Evolutionary conservation across 2,113 vertebrate species (phyloP), one percentile per base, ranked within the genome.

Genomic region (cat (Felis catus)): DNA sequence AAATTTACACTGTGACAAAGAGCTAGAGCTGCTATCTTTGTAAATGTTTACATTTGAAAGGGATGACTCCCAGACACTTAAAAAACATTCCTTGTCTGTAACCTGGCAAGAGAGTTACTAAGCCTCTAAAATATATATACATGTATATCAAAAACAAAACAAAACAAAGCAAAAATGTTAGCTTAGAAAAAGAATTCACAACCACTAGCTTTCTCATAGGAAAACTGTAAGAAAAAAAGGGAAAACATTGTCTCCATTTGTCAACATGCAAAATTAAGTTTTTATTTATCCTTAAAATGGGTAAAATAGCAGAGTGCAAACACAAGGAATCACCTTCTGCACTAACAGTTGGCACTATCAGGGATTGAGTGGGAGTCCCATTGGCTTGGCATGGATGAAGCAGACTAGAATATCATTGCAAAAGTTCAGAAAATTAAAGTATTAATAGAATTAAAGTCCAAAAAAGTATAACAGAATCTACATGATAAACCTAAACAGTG

Each of bases 241-340:
- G 11, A 45, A 78, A 48, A 76, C 33, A 66, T 8, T 70, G 14
- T 68, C 8, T 71, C 29, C 3, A 55, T 68, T 76, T 78, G 15
- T 2, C 21, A 93, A 71, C 33, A 93, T n/a, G 41, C 7, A 96
- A 93, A 96, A 79, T 78, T 84, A 68, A 55, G 73, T 58, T 89
- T 96, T 63, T 79, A 41, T 73, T 83, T 89, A 78, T 70, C 39
- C 1, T 89, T 89, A 93, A 61, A 78, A 61, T 21, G 3, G 33
- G 14, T 58, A 58, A 65, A 93, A 83, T 58, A 92, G 3, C 12
- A 41, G 39, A 61, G 31, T 61, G 2, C 19, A 89, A 25, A 27
- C 36, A 61, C 18, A 39, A 39, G 14, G 33, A 96, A 73, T 4
- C 41, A 23, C 6, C 13, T 70, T 89, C 33, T 78, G 7, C 29